Conservation (phyloP, 2,888 invertebrate genomes). For the Oscheius sp. region DNA sequence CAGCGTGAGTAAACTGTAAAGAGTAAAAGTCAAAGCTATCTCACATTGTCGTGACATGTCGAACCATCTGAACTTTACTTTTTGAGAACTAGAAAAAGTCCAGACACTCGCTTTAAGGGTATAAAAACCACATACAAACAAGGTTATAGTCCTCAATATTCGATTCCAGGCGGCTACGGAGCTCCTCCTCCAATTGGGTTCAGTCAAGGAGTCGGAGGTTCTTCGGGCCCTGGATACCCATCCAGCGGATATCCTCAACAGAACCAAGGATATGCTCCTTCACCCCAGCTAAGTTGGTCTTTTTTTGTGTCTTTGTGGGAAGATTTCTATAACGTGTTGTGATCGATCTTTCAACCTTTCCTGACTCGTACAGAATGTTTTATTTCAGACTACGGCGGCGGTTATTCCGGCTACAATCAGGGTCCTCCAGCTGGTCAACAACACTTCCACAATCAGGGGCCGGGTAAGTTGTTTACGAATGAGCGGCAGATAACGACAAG, state of each 20-base stretch:
- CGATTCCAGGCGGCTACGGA: constrained; percentile 15
- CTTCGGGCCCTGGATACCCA: constrained; percentile 26
- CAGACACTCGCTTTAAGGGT: too few relatives aligned
- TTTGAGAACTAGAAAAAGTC: too few relatives aligned
- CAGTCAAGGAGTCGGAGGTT: constrained; percentile 9
- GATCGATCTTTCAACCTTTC: background rate
- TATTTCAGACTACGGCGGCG: constrained; percentile 1
- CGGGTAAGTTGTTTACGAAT: constrained; percentile 1
- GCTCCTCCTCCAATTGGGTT: constrained; percentile 24
- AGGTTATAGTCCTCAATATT: too few relatives aligned
- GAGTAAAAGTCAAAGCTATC: too few relatives aligned
- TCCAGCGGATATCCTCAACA: constrained; percentile 11
- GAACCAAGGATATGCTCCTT: constrained; percentile 32
- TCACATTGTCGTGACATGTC: too few relatives aligned
- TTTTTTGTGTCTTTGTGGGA: constrained; percentile 2
- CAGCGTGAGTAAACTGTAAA: too few relatives aligned
- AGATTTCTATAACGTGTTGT: background rate
- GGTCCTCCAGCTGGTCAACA: constrained; percentile 1
- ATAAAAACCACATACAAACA: too few relatives aligned
- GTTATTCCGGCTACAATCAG: constrained; percentile 1
- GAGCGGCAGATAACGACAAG: background rate
- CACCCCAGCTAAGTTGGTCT: constrained; percentile 12
- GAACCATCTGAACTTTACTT: too few relatives aligned
- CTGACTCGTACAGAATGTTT: background rate
- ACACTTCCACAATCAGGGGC: constrained; percentile 4